Evolutionary conservation across 2,797 vertebrate genomes (phyloP).

Genomic region (Sebastes hubbsi): DNA sequence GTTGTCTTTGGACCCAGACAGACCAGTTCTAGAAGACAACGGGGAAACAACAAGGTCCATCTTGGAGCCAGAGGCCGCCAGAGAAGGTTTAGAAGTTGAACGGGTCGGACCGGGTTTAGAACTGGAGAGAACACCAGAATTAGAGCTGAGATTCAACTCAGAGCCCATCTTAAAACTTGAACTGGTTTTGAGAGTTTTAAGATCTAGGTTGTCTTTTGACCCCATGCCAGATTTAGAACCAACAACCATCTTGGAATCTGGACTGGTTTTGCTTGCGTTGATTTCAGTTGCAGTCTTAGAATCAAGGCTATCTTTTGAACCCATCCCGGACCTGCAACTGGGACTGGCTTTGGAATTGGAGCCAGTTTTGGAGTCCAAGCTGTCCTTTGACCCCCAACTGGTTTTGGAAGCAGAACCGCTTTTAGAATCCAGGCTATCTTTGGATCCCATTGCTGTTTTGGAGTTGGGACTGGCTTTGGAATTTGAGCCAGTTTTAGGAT

Average conservation of each 20-base stretch:
- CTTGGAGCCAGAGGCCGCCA: background rate
- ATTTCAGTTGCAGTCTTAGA: background rate
- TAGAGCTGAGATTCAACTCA: background rate
- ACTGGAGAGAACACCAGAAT: background rate
- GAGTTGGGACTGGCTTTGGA: background rate
- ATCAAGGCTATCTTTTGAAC: slow-evolving; percentile 20
- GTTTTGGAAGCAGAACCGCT: slow-evolving; percentile 38
- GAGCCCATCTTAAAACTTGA: background rate
- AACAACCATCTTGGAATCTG: background rate
- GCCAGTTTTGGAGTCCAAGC: slow-evolving; percentile 30
- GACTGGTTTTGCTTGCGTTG: slow-evolving; percentile 9
- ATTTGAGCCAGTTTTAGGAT: background rate
- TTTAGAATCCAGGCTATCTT: slow-evolving; percentile 37
- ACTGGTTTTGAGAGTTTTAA: background rate
- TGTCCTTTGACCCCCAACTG: slow-evolving; percentile 41
- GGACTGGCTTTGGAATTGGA: slow-evolving; percentile 16
- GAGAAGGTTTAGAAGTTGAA: background rate
- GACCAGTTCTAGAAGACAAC: background rate
- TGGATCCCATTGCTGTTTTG: slow-evolving; percentile 21
- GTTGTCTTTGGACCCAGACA: background rate
- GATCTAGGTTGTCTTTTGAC: slow-evolving; percentile 18
- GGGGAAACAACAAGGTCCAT: background rate
- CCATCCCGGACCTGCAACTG: background rate
- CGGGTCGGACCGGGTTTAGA: background rate
- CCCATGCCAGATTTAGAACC: background rate